Evolutionary conservation across 2,113 vertebrate genomes (phyloP).

Genomic region (Atrichornis clamosus): DNA sequence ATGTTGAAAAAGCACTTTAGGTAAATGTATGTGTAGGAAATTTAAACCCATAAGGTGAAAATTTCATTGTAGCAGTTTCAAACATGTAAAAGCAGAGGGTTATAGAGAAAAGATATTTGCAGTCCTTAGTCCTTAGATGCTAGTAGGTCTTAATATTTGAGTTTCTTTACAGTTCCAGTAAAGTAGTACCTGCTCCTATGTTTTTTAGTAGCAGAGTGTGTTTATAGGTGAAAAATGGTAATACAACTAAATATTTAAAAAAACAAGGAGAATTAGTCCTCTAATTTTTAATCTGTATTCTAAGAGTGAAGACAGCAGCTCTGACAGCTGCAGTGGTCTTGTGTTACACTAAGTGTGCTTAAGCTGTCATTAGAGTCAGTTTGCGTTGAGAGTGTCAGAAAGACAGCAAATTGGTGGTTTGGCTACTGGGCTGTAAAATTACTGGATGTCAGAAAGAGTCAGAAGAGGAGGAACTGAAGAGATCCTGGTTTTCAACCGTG

Average conservation of each 20-base stretch:
- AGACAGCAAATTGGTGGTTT: background rate
- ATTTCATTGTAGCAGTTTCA: background rate
- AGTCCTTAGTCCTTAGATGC: background rate
- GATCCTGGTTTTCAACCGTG: background rate
- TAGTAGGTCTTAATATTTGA: background rate
- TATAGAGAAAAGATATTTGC: background rate
- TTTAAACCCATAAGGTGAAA: background rate
- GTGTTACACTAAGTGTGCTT: background rate
- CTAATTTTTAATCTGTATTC: background rate
- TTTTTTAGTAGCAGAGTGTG: background rate
- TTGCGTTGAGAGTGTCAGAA: background rate
- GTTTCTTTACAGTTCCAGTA: background rate
- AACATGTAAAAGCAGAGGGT: background rate
- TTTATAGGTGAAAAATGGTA: background rate
- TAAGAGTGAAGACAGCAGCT: background rate
- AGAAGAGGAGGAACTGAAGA: background rate
- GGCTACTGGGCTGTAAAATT: background rate
- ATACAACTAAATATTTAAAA: background rate
- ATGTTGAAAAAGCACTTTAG: background rate
- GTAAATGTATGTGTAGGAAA: background rate
- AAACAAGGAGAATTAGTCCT: background rate
- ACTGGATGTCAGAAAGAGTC: background rate
- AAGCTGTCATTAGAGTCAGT: background rate
- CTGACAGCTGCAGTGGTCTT: background rate
- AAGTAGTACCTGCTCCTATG: background rate